Conservation (phyloP, 1,140 invertebrate species). For the Micrasema minimum region DNA sequence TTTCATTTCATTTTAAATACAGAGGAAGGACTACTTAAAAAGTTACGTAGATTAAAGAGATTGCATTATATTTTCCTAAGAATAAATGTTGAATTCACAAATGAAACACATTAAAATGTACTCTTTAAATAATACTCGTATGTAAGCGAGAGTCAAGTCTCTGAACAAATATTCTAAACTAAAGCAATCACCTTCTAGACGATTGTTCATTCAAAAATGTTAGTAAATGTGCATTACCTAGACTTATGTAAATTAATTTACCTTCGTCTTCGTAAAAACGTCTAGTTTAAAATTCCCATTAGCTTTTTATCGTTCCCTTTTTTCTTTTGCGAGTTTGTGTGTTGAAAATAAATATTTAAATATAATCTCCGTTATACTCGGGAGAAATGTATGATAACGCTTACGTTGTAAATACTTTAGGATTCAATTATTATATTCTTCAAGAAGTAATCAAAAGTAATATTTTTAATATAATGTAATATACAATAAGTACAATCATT, state of each 20-base stretch:
- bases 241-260: neutral
- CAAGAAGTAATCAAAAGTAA: constrained; percentile 40
- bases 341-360: constrained; percentile 26
- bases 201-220: constrained; percentile 36
- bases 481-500: constrained; percentile 44
- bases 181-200: constrained; percentile 52
- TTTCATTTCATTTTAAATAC: too few species aligned
- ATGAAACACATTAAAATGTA: constrained; percentile 7
- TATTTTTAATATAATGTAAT: constrained; percentile 38
- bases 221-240: constrained; percentile 27
- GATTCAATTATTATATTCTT: constrained; percentile 32
- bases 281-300: constrained; percentile 28
- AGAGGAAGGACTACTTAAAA: constrained; percentile 2
- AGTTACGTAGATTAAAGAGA: constrained; percentile 1
- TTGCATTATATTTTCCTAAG: too few species aligned
- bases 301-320: constrained; percentile 30
- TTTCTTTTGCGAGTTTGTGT: constrained; percentile 41
- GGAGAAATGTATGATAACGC: constrained; percentile 27
- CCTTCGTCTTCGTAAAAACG: neutral
- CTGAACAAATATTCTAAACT: constrained; percentile 53
- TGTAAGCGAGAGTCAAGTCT: constrained; percentile 18
- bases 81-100: neutral
- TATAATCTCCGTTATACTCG: constrained; percentile 2
- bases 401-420: constrained; percentile 33
- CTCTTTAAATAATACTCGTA: neutral